Evolutionary conservation across 2,888 invertebrate species (phyloP).

Genomic region (Cataglyphis altisquamis): DNA sequence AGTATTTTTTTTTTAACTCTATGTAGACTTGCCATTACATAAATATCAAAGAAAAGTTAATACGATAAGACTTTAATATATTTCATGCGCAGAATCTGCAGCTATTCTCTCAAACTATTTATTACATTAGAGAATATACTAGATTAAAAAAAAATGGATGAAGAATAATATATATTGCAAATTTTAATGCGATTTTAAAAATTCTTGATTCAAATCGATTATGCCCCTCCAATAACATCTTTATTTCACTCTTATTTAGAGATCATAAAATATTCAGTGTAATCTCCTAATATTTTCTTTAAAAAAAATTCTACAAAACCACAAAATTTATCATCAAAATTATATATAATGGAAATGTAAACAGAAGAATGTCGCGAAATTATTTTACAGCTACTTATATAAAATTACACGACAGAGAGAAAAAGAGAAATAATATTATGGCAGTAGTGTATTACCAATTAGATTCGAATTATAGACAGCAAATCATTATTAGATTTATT

Average conservation of each 20-base stretch:
- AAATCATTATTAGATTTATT: background rate
- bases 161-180: background rate
- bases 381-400: background rate
- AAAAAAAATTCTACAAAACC: background rate
- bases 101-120: background rate
- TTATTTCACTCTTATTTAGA: background rate
- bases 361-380: background rate
- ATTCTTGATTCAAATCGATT: background rate
- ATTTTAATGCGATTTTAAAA: background rate
- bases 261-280: background rate
- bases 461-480: conserved; percentile 7
- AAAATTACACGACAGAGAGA: background rate
- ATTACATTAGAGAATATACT: background rate
- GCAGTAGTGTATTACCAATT: background rate
- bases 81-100: background rate
- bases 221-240: background rate
- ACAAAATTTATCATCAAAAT: background rate
- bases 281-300: background rate
- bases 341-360: background rate
- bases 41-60: conserved; percentile 3
- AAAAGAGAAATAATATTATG: background rate
- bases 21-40: conserved; percentile 9
- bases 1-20: conserved; percentile 7
- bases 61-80: background rate
- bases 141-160: background rate